These are phyloP conservation scores for Pseudotriccus pelzelni DNA, from an alignment of 2,797 vertebrate genomes.

Conservation along the genomic window DNA sequence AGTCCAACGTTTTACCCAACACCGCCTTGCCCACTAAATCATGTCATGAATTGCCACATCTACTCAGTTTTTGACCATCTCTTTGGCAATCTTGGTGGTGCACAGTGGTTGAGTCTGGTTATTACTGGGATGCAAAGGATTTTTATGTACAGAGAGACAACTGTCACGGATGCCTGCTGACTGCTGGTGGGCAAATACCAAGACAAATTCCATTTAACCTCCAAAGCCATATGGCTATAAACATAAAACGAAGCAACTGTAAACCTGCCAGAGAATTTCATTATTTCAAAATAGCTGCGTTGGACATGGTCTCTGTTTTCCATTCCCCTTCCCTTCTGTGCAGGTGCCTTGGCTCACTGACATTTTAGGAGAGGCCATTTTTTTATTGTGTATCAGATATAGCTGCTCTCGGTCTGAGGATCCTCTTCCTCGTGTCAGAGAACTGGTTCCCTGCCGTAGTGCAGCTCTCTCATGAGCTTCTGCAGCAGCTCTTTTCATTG, in stretches of 20 bases:
- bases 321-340: neutral
- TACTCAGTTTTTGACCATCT: neutral
- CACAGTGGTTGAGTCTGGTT: neutral
- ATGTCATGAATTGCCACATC: no score
- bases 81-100: neutral
- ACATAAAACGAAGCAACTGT: neutral
- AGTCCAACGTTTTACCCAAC: neutral
- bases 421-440: neutral
- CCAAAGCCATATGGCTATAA: neutral
- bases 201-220: neutral
- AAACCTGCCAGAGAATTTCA: neutral
- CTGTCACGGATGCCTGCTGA: neutral
- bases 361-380: neutral
- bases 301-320: neutral
- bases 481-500: neutral
- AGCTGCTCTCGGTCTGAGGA: neutral
- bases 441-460: neutral
- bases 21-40: neutral
- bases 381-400: neutral
- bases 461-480: neutral
- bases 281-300: neutral
- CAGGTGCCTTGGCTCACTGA: neutral
- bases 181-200: neutral
- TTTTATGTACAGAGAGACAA: neutral
- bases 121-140: neutral